These are phyloP conservation scores for Bergia sp. DNA, from an alignment of 92 coral and sea anemone genomes.

Conservation along the genomic window DNA sequence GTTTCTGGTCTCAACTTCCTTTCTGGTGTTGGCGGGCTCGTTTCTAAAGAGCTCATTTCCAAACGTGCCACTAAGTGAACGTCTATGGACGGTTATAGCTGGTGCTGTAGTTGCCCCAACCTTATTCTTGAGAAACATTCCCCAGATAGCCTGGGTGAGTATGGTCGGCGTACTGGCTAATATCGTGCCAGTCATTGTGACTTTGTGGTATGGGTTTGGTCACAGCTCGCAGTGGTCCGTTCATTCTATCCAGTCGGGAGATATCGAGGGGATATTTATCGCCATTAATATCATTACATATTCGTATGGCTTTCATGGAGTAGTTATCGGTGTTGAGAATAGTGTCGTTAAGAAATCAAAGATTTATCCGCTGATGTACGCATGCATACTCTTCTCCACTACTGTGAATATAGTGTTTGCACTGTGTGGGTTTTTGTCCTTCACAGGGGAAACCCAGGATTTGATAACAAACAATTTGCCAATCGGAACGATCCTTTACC, in stretches of 20 bases:
- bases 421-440: constrained; percentile 9
- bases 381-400: background rate
- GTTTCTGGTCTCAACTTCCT: constrained; percentile 18
- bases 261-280: constrained; percentile 24
- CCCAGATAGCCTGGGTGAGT: constrained; percentile 39
- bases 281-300: constrained; percentile 22
- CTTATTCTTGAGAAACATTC: constrained; percentile 15
- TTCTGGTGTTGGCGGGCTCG: constrained; percentile 37
- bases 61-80: background rate
- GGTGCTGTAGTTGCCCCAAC: constrained; percentile 29
- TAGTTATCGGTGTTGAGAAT: background rate
- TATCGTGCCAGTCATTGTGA: background rate
- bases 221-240: constrained; percentile 2
- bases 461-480: constrained; percentile 26
- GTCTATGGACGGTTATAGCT: constrained; percentile 31
- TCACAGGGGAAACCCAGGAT: constrained; percentile 1
- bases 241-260: constrained; percentile 1
- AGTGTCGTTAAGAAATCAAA: constrained; percentile 6
- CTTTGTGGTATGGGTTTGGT: constrained; percentile 22
- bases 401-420: constrained; percentile 5
- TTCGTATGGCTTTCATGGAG: constrained; percentile 22
- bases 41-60: constrained; percentile 29
- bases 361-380: background rate
- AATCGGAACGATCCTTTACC: constrained; percentile 3
- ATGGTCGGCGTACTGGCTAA: constrained; percentile 8